Percentiles rank a stretch among this genome's conserved stretches.
Evolutionary conservation across 2,113 vertebrate genomes (phyloP).

Genomic region (Hylia prasina): DNA sequence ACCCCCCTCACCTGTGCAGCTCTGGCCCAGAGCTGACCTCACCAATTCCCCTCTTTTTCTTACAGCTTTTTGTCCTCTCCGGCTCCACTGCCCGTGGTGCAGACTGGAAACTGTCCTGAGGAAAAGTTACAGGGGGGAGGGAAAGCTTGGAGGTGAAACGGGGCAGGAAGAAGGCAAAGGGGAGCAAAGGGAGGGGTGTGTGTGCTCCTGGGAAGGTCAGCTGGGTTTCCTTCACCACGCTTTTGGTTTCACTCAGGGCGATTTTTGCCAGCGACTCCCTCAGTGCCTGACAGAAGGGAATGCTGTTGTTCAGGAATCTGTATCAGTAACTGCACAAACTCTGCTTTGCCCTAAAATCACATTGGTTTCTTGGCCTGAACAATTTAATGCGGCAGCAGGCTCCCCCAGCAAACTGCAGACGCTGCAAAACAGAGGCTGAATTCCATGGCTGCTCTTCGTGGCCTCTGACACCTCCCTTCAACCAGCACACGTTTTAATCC

Average conservation of each 20-base stretch:
- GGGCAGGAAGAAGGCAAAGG: not conserved
- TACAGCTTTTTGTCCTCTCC: fast-evolving
- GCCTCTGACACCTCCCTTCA: not conserved
- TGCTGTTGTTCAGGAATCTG: not conserved
- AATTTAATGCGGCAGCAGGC: not conserved
- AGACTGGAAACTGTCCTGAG: not conserved
- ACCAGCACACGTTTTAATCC: not conserved
- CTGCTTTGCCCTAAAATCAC: not conserved
- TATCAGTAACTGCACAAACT: not conserved
- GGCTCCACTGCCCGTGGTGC: fast-evolving
- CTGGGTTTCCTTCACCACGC: not conserved
- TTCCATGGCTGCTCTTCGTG: not conserved
- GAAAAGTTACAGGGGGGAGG: not conserved
- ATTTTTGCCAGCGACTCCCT: not conserved
- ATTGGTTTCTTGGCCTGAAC: not conserved
- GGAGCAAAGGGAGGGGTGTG: not conserved
- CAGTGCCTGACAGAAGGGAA: not conserved
- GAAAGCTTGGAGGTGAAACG: too few species aligned
- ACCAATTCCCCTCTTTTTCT: not conserved
- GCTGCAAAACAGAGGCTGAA: not conserved
- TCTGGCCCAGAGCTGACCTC: not conserved
- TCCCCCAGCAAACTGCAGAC: not conserved
- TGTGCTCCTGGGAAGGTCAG: not conserved
- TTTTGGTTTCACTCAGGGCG: not conserved
- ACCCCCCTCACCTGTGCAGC: not conserved